Base-by-base conservation (phyloP, 2,797 vertebrate genomes). In the Adelosebastes latens region DNA sequence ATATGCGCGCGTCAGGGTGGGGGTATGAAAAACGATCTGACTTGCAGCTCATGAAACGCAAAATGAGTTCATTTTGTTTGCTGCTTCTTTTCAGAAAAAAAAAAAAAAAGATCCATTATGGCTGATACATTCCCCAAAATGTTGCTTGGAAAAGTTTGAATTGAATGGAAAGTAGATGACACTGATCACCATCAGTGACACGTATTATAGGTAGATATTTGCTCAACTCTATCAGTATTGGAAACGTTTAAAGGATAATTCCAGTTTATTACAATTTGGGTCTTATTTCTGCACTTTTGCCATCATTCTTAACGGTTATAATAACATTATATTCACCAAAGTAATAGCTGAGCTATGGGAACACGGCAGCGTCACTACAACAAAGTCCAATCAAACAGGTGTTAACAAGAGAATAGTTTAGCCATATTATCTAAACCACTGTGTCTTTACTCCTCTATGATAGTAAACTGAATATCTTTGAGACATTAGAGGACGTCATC, bases 121-220 rank as follows among this genome's bases (percentile, higher is more conserved):
- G 89, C 89, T 93, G 77, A 90, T 90, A 90, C 88, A 93, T 93
- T 93, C 91, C 86, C 61, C 78, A 68, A 88, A 88, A 87, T 79
- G 64, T 59, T 67, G 59, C 78, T 75, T 64, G 73, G 66, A 89
- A 79, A 87, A 46, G 65, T 80, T 63, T 59, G 29, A 72, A 71
- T 24, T 72, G 34, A 75, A 83, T 24, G 72, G 59, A 81, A 88
- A 72, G 81, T 84, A 82, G 75, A 85, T 3, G 27, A 59, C 8
- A 55, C 39, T 29, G 31, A 81, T 80, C 14, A 11, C 34, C 39
- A 5, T 70, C 76, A 32, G 75, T 64, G 80, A 79, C 29, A 5
- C 49, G 60, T 66, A 56, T 61, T 73, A 49, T 25, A 46, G 62
- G 66, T 69, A 25, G 39, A 72, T 73, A 58, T 55, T 77, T 2